These are phyloP conservation scores for Hipposideros larvatus DNA, from an alignment of 2,797 vertebrate species.

Conservation along the genomic window DNA sequence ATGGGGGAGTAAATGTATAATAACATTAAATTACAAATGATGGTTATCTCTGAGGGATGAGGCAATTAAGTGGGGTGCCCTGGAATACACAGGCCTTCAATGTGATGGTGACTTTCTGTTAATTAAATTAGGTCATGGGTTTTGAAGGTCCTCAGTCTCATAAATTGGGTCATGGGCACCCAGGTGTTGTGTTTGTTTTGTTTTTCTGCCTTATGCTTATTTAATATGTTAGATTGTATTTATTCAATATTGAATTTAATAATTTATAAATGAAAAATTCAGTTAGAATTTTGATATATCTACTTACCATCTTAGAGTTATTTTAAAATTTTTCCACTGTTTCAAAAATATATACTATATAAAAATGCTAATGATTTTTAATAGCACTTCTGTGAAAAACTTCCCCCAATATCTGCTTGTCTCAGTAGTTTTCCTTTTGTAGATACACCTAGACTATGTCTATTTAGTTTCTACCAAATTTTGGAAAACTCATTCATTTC, in stretches of 20 bases:
- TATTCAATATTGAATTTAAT: constrained; percentile 19
- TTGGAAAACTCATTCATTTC: not conserved
- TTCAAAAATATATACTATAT: not conserved
- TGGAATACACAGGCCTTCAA: not conserved
- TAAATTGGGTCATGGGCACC: not conserved
- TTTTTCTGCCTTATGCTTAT: not conserved
- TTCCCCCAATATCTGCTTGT: not conserved
- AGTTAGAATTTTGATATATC: not conserved
- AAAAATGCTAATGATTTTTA: not conserved
- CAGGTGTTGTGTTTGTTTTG: not conserved
- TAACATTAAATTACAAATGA: not conserved
- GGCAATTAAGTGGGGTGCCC: not conserved
- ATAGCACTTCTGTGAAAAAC: not conserved
- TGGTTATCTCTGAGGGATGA: not conserved
- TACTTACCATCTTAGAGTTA: not conserved
- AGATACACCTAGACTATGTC: not conserved
- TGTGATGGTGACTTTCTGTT: not conserved
- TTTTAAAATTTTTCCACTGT: not conserved
- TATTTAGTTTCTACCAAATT: not conserved
- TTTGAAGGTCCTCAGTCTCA: no score
- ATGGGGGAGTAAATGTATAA: not conserved
- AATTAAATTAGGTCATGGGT: constrained; percentile 8
- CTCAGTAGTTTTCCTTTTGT: not conserved
- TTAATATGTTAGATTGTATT: not conserved
- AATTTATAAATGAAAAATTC: not conserved